phyloP scores from a whole-genome alignment of 2,797 vertebrate species.

The Cyprinella venusta region DNA sequence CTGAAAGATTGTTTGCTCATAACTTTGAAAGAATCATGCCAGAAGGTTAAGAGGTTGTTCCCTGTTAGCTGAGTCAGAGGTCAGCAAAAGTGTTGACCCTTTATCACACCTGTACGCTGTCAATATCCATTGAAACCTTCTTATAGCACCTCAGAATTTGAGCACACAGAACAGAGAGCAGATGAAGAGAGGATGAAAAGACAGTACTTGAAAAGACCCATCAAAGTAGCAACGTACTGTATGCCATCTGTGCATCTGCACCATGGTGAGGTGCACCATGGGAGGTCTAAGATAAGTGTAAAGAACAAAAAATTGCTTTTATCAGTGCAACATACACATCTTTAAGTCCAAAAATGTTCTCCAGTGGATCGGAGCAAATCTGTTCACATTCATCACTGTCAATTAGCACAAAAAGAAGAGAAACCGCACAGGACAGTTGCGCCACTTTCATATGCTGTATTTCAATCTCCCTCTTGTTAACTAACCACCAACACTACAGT shows the following conservation, averaged over 20 bases:
- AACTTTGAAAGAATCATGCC: background rate
- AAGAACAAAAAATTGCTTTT: constrained; percentile 44
- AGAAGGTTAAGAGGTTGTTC: background rate
- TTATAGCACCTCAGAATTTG: background rate
- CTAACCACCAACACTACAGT: background rate
- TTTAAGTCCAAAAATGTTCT: constrained; percentile 20
- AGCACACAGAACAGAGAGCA: constrained; percentile 25
- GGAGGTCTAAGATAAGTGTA: constrained; percentile 31
- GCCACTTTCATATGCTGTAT: background rate
- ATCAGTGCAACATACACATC: constrained; percentile 29
- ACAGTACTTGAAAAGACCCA: constrained; percentile 53
- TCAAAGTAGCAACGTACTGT: constrained; percentile 41
- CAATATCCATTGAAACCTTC: background rate
- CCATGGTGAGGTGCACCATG: constrained; percentile 41
- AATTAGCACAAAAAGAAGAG: background rate
- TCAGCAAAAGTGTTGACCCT: constrained; percentile 22
- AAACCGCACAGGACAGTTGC: background rate
- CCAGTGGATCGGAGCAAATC: constrained; percentile 22
- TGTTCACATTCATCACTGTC: constrained; percentile 30
- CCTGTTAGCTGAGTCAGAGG: background rate
- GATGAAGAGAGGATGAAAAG: constrained; percentile 37
- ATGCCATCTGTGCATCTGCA: constrained; percentile 57
- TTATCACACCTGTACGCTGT: constrained; percentile 47
- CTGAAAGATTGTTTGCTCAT: background rate
- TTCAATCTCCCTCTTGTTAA: constrained; percentile 5